Conservation (phyloP, 2,888 invertebrate genomes). For the Chromoteleia sp. region DNA sequence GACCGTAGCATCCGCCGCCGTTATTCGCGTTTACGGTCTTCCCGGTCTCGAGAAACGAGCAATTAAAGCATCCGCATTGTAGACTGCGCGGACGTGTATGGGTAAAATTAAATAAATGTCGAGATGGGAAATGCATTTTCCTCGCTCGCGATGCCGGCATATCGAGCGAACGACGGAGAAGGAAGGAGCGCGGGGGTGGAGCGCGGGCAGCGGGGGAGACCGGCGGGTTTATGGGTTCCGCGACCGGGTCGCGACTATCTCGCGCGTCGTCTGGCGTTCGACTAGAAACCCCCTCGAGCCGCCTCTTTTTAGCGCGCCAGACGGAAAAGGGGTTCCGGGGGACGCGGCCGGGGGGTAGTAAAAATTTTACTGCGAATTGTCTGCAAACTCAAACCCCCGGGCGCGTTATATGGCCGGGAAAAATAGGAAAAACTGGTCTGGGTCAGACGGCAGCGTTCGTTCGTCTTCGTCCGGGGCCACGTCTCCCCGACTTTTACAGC, state of each 20-base stretch:
- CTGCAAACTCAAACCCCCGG: conserved; percentile 81
- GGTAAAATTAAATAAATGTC: conserved; percentile 72
- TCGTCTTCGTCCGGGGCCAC: conserved; percentile 58
- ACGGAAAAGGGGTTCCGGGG: conserved; percentile 69
- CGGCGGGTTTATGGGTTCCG: conserved; percentile 81
- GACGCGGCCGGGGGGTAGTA: conserved; percentile 77
- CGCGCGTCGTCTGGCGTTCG: conserved; percentile 77
- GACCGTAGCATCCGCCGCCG: conserved; percentile 66
- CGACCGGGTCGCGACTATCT: conserved; percentile 78
- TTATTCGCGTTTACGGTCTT: conserved; percentile 68
- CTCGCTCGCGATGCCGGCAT: conserved; percentile 52
- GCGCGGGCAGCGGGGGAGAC: conserved; percentile 41
- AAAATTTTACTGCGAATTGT: conserved; percentile 85
- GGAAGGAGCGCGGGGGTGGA: conserved; percentile 25
- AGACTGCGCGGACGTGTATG: conserved; percentile 66
- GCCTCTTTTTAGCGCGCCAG: conserved; percentile 61
- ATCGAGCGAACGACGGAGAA: conserved; percentile 48
- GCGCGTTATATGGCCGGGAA: conserved; percentile 82
- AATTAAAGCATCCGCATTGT: conserved; percentile 72
- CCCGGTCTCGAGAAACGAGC: conserved; percentile 71
- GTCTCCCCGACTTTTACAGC: conserved; percentile 35
- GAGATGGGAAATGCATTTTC: conserved; percentile 72
- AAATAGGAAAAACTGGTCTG: conserved; percentile 84
- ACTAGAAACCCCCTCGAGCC: conserved; percentile 70
- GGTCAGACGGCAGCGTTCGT: conserved; percentile 76